Conservation (phyloP, 2,797 vertebrate species). For the Phataginus tricuspis region DNA sequence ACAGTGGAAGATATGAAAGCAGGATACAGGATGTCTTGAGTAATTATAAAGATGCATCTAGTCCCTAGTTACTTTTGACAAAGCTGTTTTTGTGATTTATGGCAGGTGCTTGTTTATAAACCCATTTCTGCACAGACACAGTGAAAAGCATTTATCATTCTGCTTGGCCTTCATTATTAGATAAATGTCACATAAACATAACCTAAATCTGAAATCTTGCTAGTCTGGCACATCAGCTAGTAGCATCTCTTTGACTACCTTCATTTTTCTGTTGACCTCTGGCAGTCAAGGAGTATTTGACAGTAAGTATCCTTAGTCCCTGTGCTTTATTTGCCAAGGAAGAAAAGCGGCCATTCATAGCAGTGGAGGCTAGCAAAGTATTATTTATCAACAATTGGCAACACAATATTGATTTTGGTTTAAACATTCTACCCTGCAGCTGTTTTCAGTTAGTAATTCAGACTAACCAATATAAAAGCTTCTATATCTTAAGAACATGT, state of each 20-base stretch:
- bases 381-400: conserved; percentile 44
- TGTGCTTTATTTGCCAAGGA: conserved; percentile 57
- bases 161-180: conserved; percentile 87
- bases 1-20: conserved; percentile 79
- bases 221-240: conserved; percentile 75
- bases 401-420: conserved; percentile 60
- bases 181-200: conserved; percentile 85
- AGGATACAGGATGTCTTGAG: conserved; percentile 82
- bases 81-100: conserved; percentile 90
- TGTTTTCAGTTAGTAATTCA: conserved; percentile 37
- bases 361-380: conserved; percentile 51
- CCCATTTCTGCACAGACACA: conserved; percentile 84
- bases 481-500: not conserved
- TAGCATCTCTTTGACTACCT: conserved; percentile 65
- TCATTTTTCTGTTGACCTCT: conserved; percentile 76
- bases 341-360: conserved; percentile 42
- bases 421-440: conserved; percentile 19
- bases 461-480: not conserved
- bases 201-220: conserved; percentile 76
- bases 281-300: conserved; percentile 49
- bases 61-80: conserved; percentile 88
- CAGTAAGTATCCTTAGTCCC: conserved; percentile 39
- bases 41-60: conserved; percentile 90
- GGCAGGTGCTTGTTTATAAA: conserved; percentile 89
- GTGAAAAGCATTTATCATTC: conserved; percentile 88